These are phyloP conservation scores for Hippotragus niger DNA, from an alignment of 2,113 vertebrate species.

Conservation along the genomic window DNA sequence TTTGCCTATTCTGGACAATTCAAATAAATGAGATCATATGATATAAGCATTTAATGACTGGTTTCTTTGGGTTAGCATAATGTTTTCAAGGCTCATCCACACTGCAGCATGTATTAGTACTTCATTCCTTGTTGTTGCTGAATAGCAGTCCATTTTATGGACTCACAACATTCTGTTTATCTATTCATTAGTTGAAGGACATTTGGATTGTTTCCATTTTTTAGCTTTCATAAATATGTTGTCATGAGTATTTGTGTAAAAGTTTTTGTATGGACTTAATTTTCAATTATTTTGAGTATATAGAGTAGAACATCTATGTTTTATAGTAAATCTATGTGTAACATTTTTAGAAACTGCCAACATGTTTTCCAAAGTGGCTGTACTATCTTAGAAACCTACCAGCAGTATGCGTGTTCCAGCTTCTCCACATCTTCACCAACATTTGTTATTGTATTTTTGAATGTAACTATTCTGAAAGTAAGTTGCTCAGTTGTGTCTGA, in stretches of 20 bases:
- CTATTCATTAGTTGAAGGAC: background rate
- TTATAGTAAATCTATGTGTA: constrained; percentile 13
- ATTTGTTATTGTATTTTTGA: background rate
- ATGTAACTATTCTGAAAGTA: background rate
- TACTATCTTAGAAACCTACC: background rate
- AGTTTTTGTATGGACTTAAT: background rate
- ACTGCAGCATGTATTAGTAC: background rate
- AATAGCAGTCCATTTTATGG: background rate
- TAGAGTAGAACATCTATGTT: background rate
- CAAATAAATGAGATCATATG: background rate
- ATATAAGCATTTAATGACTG: background rate
- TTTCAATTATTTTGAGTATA: background rate
- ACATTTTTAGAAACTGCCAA: background rate
- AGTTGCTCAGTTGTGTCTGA: background rate
- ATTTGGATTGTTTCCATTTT: background rate
- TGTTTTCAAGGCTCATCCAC: background rate
- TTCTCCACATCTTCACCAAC: background rate
- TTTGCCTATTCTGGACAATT: background rate
- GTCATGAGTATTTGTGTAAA: background rate
- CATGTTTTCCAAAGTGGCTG: background rate
- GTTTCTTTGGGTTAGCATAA: background rate
- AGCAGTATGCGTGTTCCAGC: background rate
- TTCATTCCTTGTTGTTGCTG: background rate
- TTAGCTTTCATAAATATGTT: background rate
- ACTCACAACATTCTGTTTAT: background rate